Evolutionary conservation across 2,888 invertebrate species (phyloP), one percentile per base, ranked within the genome.

Genomic region (Amaurobius ferox): DNA sequence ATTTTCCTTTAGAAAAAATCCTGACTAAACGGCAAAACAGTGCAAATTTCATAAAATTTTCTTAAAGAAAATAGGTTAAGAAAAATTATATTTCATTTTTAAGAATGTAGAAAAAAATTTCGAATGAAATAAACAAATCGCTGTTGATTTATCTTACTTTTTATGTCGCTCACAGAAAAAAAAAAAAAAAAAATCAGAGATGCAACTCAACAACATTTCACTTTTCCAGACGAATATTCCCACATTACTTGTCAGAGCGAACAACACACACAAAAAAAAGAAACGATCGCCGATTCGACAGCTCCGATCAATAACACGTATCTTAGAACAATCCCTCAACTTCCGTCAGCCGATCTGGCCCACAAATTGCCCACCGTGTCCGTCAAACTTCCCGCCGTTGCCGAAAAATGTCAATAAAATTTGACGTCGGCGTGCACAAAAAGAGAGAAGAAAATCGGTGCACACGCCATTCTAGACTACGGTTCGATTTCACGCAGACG

Each of bases 331-430:
- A 30, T 48, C 79, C 61, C 48, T 39, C 23, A 66, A 76, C 76
- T 64, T 76, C 81, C 76, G 76, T 32, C 74, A 48, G 16, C 16
- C 40, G 39, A 68, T 68, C 40, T 68, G 73, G 19, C 29, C 32
- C 23, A 39, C 44, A 77, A 77, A 77, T 77, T 77, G 64, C 71
- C 28, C 70, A 19, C 66, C 71, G 28, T 77, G 66, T 66, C 77
- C 67, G 23, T 77, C 81, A 83, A 76, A 64, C 68, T 2, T 44
- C 66, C 68, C 35, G 61, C 70, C 66, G 26, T 35, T 44, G 48
- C 71, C 77, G 67, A 55, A 61, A 72, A 77, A 66, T 85, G 83
- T 85, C 83, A 85, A 85, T 85, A 85, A 83, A 74, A 71, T 62
- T 79, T 66, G 71, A 80, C 66, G 72, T 48, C 71, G 72, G 79